These are phyloP conservation scores for Pristionchus japonicus DNA, from an alignment of 2,888 invertebrate genomes.

Conservation along the genomic window DNA sequence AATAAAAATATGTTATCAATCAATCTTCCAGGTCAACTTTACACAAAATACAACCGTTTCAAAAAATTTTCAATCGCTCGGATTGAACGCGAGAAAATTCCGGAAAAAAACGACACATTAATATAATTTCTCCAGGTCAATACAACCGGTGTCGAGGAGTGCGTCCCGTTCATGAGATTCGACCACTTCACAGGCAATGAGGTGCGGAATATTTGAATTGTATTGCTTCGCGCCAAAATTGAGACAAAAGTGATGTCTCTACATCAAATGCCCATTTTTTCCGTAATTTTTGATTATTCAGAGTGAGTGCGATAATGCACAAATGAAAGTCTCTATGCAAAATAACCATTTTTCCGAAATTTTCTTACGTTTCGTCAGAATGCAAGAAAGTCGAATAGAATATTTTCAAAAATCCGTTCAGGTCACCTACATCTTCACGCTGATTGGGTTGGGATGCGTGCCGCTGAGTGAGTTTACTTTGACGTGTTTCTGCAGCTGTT, in stretches of 20 bases:
- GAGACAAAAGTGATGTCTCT: neutral
- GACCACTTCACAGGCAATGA: constrained; percentile 92
- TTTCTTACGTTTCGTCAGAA: too few species aligned
- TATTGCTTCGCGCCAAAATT: neutral
- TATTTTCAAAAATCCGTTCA: neutral
- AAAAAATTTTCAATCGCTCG: too few species aligned
- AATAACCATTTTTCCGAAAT: neutral
- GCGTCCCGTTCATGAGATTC: constrained; percentile 89
- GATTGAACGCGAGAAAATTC: neutral
- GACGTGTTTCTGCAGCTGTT: too few species aligned
- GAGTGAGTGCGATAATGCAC: too few species aligned
- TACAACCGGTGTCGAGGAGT: constrained; percentile 84
- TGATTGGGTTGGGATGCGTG: constrained; percentile 90
- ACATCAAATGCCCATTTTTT: neutral
- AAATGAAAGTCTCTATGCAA: neutral
- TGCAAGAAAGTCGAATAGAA: neutral
- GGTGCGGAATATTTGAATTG: neutral
- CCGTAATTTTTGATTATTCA: neutral
- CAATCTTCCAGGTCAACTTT: too few species aligned
- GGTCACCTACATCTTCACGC: constrained; percentile 94
- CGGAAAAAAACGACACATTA: neutral
- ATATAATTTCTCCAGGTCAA: constrained; percentile 88
- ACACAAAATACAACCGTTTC: too few species aligned
- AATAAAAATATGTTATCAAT: too few species aligned
- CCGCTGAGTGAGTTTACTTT: constrained; percentile 82